Base-by-base conservation (phyloP, 2,113 vertebrate genomes). In the Neogobius melanostomus region DNA sequence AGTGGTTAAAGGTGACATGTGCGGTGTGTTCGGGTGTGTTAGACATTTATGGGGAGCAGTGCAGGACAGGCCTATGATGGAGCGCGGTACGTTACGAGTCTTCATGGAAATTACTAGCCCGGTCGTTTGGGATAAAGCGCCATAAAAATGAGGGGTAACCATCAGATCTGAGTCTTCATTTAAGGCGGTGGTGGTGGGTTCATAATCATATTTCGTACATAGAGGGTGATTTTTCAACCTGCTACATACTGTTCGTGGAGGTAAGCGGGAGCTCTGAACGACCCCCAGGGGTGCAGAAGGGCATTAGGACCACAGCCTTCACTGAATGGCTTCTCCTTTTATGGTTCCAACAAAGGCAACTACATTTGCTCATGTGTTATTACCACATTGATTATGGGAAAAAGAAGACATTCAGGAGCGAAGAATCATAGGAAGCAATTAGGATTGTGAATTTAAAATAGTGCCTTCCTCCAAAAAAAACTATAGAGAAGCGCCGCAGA, bases 251-350 rank as follows among this genome's bases (percentile, higher is more conserved):
- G 17, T 56, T 21, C n/a, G 12, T 57, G 56, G 56, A 59, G 11
- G 56, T 21, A 56, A 45, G 15, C 61, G 46, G 8, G 50, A 36
- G 44, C 8, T 47, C 54, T 28, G 8, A 65, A 16, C 28, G 8
- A 50, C 45, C 8, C 69, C 6, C 57, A 63, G 75, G 64, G 53
- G 72, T 57, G 61, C 48, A 61, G 59, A 53, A 46, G 21, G 74
- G 67, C 52, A 86, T 83, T 83, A 78, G 66, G 64, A 56, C 49
- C 53, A 21, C 63, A 82, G 82, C 83, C 83, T 86, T 86, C 79
- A 72, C 70, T 75, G 81, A 77, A 85, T 72, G 69, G 84, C 85
- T 76, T 45, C 21, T 21, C 2, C 21, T 21, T 21, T 21, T 21
- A 21, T 2, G 21, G 21, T 36, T 36, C 28, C 28, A 36, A 36